Conservation (phyloP, 2,797 vertebrate genomes). For the Momotus momota region DNA sequence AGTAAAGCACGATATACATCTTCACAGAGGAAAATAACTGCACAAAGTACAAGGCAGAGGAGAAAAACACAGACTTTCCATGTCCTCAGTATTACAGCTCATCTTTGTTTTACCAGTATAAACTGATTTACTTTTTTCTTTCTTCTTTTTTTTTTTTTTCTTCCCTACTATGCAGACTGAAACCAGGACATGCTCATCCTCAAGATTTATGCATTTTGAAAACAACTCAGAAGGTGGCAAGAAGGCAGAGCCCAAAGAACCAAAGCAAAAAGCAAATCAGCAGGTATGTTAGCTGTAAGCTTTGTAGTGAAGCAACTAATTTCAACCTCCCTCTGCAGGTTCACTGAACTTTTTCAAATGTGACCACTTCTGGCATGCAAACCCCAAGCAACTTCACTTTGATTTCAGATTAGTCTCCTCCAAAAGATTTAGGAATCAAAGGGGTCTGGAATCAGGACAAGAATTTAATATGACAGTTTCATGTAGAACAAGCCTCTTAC, state of each 20-base stretch:
- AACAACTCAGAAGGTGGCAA: constrained; percentile 58
- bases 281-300: constrained; percentile 75
- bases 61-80: background rate
- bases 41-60: background rate
- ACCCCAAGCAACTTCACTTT: constrained; percentile 83
- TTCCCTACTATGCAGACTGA: background rate
- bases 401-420: constrained; percentile 85
- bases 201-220: constrained; percentile 62
- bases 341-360: constrained; percentile 85
- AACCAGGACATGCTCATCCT: constrained; percentile 48
- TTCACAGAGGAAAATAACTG: background rate
- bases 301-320: constrained; percentile 78
- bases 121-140: background rate
- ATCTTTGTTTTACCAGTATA: background rate
- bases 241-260: constrained; percentile 60
- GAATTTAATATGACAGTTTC: constrained; percentile 92
- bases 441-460: constrained; percentile 79
- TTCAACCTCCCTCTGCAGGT: constrained; percentile 84
- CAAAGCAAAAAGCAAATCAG: constrained; percentile 74
- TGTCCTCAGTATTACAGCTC: background rate
- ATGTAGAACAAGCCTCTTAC: constrained; percentile 85
- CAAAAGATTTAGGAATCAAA: constrained; percentile 88
- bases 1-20: background rate
- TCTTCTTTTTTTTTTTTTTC: background rate
- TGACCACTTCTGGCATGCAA: constrained; percentile 87